Evolutionary conservation across 2,888 invertebrate species (phyloP), one percentile per base, ranked within the genome.

Genomic region (Erebia palarica): DNA sequence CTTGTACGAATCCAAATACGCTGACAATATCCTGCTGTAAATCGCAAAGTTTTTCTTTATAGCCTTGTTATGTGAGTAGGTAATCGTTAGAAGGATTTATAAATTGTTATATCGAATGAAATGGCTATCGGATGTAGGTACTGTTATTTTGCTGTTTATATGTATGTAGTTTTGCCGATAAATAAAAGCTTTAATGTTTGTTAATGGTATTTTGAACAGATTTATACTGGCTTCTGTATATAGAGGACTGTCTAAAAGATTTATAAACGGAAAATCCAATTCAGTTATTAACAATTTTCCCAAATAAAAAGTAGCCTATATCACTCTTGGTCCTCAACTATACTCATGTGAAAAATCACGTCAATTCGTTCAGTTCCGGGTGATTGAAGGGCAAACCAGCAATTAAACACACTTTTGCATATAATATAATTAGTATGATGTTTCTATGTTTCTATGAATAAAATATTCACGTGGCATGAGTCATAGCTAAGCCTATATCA

Each of bases 41-140:
- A 76, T 81, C 77, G 74, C 76, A 78, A 88, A 86, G 81, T 88
- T 89, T 81, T 73, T 75, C 75, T 85, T 88, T 88, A 89, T 87
- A 81, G 80, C 81, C 77, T 70, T 82, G 80, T 85, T 83, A 86
- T 82, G 82, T 79, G 57, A 57, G 5, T 16, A 81, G 64, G 65
- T 61, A 68, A 69, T 71, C 66, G 66, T 65, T 59, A 65, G 27
- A 51, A 44, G 55, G 61, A 68, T 65, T 66, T 69, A 65, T 63
- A 47, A 57, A 65, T 69, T 69, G 60, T 55, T 53, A 53, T 18
- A 42, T 47, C n/a, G 18, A 42, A 60, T 18, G 53, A 65, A 36
- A 61, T 65, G n/a, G 60, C 10, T 13, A 27, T 51, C n/a, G 36
- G 16, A 42, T 53, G 18, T n/a, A 60, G 55, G 8, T 55, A 55